Conservation (phyloP, 1,140 invertebrate genomes). For the Tribolium castaneum region DNA sequence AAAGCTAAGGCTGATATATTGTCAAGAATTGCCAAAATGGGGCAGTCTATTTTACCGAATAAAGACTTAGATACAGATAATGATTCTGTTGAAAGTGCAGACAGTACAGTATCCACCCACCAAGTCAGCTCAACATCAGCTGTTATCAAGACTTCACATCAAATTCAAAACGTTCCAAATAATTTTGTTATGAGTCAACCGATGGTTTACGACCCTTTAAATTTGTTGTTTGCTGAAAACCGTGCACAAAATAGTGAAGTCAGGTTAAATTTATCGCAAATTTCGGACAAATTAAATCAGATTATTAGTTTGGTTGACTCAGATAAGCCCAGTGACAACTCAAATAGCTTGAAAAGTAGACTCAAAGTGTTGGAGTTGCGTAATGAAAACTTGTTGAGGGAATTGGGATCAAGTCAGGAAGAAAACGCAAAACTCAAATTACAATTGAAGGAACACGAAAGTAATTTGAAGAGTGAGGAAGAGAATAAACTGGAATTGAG, state of each 20-base stretch:
- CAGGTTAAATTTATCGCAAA: conserved; percentile 53
- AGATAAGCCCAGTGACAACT: conserved; percentile 22
- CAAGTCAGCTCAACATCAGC: not conserved
- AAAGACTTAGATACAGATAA: not conserved
- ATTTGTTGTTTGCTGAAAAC: conserved; percentile 51
- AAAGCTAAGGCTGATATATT: conserved; percentile 53
- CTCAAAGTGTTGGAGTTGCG: conserved; percentile 47
- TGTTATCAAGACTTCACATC: not conserved
- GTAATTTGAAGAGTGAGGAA: not conserved
- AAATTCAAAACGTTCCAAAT: not conserved
- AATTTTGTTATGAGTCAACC: not conserved
- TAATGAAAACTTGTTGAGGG: conserved; percentile 44
- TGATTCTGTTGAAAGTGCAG: not conserved
- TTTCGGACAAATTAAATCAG: conserved; percentile 55
- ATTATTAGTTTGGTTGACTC: conserved; percentile 40
- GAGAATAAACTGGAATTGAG: not conserved
- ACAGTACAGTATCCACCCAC: not conserved
- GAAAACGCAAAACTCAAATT: conserved; percentile 33
- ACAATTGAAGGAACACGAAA: conserved; percentile 7
- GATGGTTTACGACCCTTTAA: conserved; percentile 44
- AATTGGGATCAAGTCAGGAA: conserved; percentile 34
- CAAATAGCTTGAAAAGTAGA: conserved; percentile 45
- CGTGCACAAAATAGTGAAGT: conserved; percentile 57
- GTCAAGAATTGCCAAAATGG: conserved; percentile 58
- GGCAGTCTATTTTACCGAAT: conserved; percentile 52